Conservation (phyloP, 2,888 invertebrate species). For the Zootermopsis nevadensis region DNA sequence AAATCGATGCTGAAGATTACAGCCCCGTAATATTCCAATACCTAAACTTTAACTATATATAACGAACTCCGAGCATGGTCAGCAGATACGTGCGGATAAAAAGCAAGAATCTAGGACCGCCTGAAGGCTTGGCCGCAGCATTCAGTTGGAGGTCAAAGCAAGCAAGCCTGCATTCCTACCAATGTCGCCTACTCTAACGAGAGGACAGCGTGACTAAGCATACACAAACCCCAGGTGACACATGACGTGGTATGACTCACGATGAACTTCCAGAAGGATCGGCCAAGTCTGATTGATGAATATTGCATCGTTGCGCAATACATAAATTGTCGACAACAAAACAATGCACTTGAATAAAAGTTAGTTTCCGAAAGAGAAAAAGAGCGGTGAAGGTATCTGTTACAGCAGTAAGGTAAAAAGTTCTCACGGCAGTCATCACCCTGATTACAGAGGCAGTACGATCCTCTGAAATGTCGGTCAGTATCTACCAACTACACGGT, state of each 20-base stretch:
- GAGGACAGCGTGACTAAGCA: slow-evolving; percentile 27
- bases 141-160: not conserved
- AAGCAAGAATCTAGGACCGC: slow-evolving; percentile 19
- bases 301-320: not conserved
- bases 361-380: no score
- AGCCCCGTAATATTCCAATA: no score
- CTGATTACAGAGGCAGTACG: no score
- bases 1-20: no score
- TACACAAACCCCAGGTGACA: slow-evolving; percentile 3
- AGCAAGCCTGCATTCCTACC: slow-evolving; percentile 29
- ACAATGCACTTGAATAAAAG: no score
- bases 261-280: not conserved
- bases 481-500: no score
- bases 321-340: not conserved
- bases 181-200: slow-evolving; percentile 37
- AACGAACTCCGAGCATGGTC: no score
- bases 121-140: not conserved
- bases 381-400: no score
- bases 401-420: no score
- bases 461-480: no score
- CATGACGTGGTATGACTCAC: slow-evolving; percentile 15
- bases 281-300: not conserved
- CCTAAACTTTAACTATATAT: no score
- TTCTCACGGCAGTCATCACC: no score
- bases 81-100: not conserved